These are phyloP conservation scores for Nomada ferruginata DNA, from an alignment of 2,888 invertebrate species.

Conservation along the genomic window DNA sequence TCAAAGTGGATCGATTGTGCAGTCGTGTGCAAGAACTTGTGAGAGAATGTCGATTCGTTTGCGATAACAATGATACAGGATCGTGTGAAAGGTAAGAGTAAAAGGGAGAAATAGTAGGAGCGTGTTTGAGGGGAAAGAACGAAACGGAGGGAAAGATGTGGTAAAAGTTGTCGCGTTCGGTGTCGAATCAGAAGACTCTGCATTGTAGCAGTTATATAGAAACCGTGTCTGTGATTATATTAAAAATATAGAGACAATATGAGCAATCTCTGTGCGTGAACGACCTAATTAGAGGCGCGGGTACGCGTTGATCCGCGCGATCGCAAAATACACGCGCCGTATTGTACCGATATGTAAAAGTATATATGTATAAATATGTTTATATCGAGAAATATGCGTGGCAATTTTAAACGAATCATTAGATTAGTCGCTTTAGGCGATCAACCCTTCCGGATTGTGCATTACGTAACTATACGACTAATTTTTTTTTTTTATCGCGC, in stretches of 20 bases:
- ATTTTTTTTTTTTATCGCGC: neutral
- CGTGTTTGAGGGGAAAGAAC: conserved; percentile 35
- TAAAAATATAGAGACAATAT: conserved; percentile 76
- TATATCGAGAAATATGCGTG: conserved; percentile 34
- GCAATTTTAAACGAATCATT: conserved; percentile 61
- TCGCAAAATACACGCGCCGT: conserved; percentile 21
- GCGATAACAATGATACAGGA: neutral
- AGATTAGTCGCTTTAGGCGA: conserved; percentile 17
- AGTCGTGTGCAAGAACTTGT: conserved; percentile 21
- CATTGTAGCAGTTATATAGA: conserved; percentile 79
- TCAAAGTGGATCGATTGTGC: neutral
- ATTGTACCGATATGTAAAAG: conserved; percentile 43
- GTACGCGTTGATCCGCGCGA: conserved; percentile 34
- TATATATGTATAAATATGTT: neutral
- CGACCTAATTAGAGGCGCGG: conserved; percentile 67
- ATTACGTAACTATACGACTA: conserved; percentile 24
- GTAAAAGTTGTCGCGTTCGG: conserved; percentile 74
- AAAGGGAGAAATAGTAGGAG: conserved; percentile 5
- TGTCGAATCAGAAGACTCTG: conserved; percentile 77
- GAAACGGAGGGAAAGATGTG: conserved; percentile 13
- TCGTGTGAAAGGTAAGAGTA: conserved; percentile 23
- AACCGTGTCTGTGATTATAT: conserved; percentile 82
- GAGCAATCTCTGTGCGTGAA: conserved; percentile 68
- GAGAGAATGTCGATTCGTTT: conserved; percentile 30
- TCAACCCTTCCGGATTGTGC: conserved; percentile 15